Evolutionary conservation across 2,797 vertebrate genomes (phyloP).

Genomic region (Microctenopoma lineatum): DNA sequence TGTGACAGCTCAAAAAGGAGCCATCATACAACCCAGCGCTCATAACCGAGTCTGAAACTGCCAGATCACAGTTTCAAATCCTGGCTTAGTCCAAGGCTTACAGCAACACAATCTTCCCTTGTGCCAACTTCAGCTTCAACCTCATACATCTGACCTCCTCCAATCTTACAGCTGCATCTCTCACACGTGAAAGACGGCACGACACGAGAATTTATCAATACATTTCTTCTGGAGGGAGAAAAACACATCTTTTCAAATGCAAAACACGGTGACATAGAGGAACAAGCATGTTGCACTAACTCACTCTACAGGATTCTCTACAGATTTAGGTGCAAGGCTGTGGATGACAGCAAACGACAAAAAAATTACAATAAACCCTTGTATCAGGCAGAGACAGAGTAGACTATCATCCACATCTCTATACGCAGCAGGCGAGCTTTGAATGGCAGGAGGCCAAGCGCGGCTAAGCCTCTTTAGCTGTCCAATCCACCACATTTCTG

Average conservation of each 20-base stretch:
- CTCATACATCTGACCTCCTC: slow-evolving; percentile 42
- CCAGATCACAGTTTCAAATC: slow-evolving; percentile 83
- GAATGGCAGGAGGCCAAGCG: slow-evolving; percentile 68
- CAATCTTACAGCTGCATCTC: slow-evolving; percentile 52
- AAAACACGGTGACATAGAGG: not conserved
- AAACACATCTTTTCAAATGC: slow-evolving; percentile 1
- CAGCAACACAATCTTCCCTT: slow-evolving; percentile 72
- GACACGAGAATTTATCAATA: slow-evolving; percentile 8
- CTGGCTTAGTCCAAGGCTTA: slow-evolving; percentile 78
- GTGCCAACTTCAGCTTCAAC: slow-evolving; percentile 48
- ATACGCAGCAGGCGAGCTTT: slow-evolving; percentile 60
- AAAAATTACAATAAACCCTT: slow-evolving; percentile 39
- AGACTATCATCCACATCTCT: slow-evolving; percentile 40
- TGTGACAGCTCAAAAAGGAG: slow-evolving; percentile 52
- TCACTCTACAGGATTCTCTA: not conserved
- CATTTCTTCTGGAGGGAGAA: not conserved
- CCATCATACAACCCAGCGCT: slow-evolving; percentile 45
- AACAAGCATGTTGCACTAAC: not conserved
- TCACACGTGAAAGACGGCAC: slow-evolving; percentile 17
- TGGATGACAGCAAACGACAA: slow-evolving; percentile 3
- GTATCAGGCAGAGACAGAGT: slow-evolving; percentile 43
- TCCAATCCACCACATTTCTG: slow-evolving; percentile 71
- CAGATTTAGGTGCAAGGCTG: slow-evolving; percentile 14
- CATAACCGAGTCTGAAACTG: slow-evolving; percentile 66
- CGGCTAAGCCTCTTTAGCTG: slow-evolving; percentile 82